Conservation (phyloP, 92 coral and sea anemone species). For the Parazoanthus atlanticus region DNA sequence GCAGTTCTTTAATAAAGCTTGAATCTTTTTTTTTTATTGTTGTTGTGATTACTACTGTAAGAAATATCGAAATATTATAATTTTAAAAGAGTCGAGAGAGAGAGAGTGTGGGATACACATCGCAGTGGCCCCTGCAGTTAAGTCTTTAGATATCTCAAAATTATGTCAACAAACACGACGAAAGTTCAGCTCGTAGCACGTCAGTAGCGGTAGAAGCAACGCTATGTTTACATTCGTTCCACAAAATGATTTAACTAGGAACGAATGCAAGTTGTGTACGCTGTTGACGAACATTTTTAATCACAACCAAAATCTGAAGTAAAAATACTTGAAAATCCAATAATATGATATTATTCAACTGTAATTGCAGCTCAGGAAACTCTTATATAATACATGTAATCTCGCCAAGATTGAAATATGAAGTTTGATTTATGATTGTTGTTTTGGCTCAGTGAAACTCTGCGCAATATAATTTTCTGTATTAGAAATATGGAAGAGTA, state of each 20-base stretch:
- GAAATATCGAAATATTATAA: too few relatives aligned
- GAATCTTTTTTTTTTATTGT: too few relatives aligned
- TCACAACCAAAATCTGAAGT: background rate
- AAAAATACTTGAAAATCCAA: too few relatives aligned
- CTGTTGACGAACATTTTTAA: background rate
- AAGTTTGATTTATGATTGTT: too few relatives aligned
- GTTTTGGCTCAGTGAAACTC: background rate
- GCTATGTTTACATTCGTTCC: background rate
- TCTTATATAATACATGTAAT: background rate
- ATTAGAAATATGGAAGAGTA: too few relatives aligned
- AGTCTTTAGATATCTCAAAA: background rate
- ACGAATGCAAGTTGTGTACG: background rate
- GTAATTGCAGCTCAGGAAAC: background rate
- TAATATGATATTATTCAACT: background rate
- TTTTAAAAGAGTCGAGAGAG: too few relatives aligned
- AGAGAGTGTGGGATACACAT: too few relatives aligned
- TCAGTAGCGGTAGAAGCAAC: background rate
- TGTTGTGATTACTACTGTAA: too few relatives aligned
- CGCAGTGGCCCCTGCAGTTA: too few relatives aligned
- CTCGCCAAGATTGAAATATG: background rate
- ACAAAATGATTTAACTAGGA: background rate
- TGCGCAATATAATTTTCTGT: background rate
- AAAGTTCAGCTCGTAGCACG: background rate
- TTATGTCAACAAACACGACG: constrained; percentile 8
- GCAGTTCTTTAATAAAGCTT: background rate